Evolutionary conservation across 2,797 vertebrate species (phyloP), one percentile per base, ranked within the genome.

Genomic region (Eulemur rubriventer): DNA sequence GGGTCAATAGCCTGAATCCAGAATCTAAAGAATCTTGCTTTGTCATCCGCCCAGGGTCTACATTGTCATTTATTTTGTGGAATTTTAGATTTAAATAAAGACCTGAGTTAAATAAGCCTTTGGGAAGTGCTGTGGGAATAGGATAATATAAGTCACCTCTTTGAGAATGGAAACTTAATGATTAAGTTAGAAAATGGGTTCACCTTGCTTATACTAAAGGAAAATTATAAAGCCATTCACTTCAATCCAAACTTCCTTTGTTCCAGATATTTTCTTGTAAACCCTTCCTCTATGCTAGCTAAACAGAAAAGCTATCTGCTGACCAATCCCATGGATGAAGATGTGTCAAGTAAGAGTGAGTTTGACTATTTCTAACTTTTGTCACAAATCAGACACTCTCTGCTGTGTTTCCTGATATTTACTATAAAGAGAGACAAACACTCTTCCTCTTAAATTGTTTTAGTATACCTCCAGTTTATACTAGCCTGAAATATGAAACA

Each of bases 11-110:
- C 20, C 48, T 18, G 22, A 69, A 41, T 57, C 79, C 57, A 80
- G 20, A 59, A 55, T 69, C 73, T 87, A 10, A 81, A 91, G 85
- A 81, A 55, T 57, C n/a, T 30, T 30, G 35, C 35, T 81, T 65
- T 7, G 0, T 67, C 38, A 38, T 89, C 81, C 69, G 13, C 22
- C 57, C 28, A 72, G 55, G 20, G 10, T 33, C 14, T 75, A 33
- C 11, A n/a, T 22, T 69, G 43, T 57, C 72, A 67, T 87, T 96
- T 46, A 83, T 82, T 94, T 79, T 14, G 9, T 59, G 18, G 24
- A 65, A 92, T 75, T 94, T 78, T 75, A 97, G 83, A 89, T 75
- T 69, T 57, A 80, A 79, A 93, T 57, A 52, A 95, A 95, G 79
- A 67, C 52, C 33, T 9, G 63, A 85, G 83, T 78, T 92, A 95